Base-by-base conservation (phyloP, 2,113 vertebrate species). In the Cebus imitator region DNA sequence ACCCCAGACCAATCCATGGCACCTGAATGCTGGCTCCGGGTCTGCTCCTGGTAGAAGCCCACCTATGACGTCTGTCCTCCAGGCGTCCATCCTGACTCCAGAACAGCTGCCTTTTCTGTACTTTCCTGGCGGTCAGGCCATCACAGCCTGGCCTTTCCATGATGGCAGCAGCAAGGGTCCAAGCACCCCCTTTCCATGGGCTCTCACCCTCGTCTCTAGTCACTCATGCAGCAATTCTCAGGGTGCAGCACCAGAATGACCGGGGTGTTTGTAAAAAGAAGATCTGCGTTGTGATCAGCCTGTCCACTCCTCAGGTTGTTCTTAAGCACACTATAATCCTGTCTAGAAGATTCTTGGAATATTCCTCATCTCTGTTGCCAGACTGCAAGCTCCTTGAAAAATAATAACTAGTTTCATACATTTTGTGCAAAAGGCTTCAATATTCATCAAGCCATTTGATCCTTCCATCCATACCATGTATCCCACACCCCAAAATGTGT, bases 391-490 rank as follows among this genome's bases (percentile, higher is more conserved):
- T 70, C 90, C 75, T 89, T 94, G 14, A 72, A 91, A 84, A 43
- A 88, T 40, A 90, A 52, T 58, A 73, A 72, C 30, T 48, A 35
- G 95, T 81, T 76, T 91, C 87, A 75, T 81, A 83, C 1, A 75
- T 91, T 81, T 87, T 93, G 43, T 57, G 86, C 85, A 94, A 87
- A 88, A 87, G 14, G 14, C 21, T 81, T 84, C 91, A 81, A 94
- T 68, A 32, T 21, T 25, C 5, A 48, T 55, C 68, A 91, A 94
- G 14, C 7, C 32, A 43, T 87, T 76, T 93, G 79, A 93, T 70
- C 45, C 11, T 81, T 37, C 48, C 32, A 68, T 32, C 25, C n/a
- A 52, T 4, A 61, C 17, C 8, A 64, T 17, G 58, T 61, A 61
- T 25, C 25, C 58, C 10, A 25, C 58, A 27, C 58, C 58, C 25